Evolutionary conservation across 2,888 invertebrate species (phyloP), one percentile per base, ranked within the genome.

Genomic region (Troides helena): DNA sequence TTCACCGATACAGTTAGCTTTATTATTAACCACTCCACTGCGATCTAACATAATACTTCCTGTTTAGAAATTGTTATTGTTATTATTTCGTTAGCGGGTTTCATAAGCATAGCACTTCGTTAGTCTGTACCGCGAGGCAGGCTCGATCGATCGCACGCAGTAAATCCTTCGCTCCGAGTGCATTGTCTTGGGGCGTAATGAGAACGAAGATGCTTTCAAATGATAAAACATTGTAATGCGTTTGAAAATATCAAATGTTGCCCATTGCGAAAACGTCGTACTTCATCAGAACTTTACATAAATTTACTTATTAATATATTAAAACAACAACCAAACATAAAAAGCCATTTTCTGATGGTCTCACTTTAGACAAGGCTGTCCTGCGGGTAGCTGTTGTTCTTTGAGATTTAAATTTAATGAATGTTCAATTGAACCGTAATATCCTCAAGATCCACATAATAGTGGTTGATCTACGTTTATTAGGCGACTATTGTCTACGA

Each of bases 361-460:
- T 43, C 43, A 43, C 43, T 1, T 5, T 30, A 5, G 3, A 30
- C 30, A 30, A 30, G 4, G 30, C 30, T 5, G 30, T 30, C 30
- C 30, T 30, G 5, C 0, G 30, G 30, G 30, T 3, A 30, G 5
- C 30, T 30, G 30, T 21, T 21, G 21, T 21, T 21, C 21, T 0
- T 21, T 21, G 21, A 21, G 21, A 21, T 21, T 21, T 21, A 21
- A 21, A 21, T 21, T 21, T 91, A 90, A 91, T 90, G 90, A 89
- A 88, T 88, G 90, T 89, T 88, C 91, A 90, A 92, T 92, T 91
- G 88, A 86, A 78, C 83, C 77, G 85, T 86, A 87, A 85, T 84
- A 85, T 85, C 84, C 81, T 77, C 76, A 21, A 81, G 78, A 76
- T 70, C 36, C 53, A 75, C 74, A 79, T 77, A 75, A 78, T 79